These are phyloP conservation scores for Microtus obscurus DNA, from an alignment of 2,797 vertebrate species.

Conservation along the genomic window DNA sequence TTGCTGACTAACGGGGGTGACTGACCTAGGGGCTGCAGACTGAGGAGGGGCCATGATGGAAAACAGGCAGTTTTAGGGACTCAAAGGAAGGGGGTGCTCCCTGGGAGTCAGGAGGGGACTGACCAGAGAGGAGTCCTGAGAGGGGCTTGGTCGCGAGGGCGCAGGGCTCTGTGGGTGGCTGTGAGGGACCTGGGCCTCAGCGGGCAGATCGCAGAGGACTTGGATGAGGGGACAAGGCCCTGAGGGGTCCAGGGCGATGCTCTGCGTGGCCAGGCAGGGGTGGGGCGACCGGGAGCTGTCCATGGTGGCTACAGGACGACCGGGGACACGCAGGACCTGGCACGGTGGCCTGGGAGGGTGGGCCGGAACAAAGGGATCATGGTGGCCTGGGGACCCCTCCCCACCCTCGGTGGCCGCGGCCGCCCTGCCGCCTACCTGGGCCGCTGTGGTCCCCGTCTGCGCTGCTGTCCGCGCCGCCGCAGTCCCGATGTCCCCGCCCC, in stretches of 20 bases:
- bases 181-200: neutral
- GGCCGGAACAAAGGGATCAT: slow-evolving; percentile 48
- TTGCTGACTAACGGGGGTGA: neutral
- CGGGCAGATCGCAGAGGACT: neutral
- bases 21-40: neutral
- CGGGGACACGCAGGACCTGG: neutral
- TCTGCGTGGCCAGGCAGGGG: neutral
- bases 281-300: neutral
- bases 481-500: slow-evolving; percentile 66
- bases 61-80: neutral
- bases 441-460: slow-evolving; percentile 73
- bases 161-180: neutral
- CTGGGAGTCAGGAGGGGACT: neutral
- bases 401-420: slow-evolving; percentile 2
- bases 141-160: neutral
- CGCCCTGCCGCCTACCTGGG: slow-evolving; percentile 77
- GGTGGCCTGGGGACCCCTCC: neutral
- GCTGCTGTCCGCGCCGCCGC: slow-evolving; percentile 68
- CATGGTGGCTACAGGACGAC: slow-evolving; percentile 1
- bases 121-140: neutral
- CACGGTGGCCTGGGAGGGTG: slow-evolving; percentile 29
- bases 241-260: neutral
- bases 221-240: neutral
- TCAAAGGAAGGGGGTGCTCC: neutral
- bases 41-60: neutral